Evolutionary conservation across 2,888 invertebrate species (phyloP).

Genomic region (Sylvicola cinctus): DNA sequence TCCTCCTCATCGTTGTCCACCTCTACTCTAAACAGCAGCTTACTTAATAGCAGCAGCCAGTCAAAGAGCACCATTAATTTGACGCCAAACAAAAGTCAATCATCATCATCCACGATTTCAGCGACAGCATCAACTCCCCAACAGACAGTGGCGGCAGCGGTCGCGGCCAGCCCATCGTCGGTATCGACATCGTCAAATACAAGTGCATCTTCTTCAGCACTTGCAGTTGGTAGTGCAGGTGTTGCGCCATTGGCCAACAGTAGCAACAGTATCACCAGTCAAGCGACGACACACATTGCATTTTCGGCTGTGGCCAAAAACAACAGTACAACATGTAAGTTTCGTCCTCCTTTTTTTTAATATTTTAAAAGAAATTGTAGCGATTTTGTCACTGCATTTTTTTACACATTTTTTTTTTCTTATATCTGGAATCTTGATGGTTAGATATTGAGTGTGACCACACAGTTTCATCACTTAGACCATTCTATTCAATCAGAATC

Average conservation of each 20-base stretch:
- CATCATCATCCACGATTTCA: slow-evolving; percentile 19
- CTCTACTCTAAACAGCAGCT: slow-evolving; percentile 22
- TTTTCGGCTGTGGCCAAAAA: slow-evolving; percentile 44
- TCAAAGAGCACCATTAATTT: slow-evolving; percentile 20
- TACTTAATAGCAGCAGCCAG: slow-evolving; percentile 11
- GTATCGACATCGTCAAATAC: slow-evolving; percentile 23
- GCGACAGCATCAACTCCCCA: slow-evolving; percentile 28
- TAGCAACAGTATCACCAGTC: slow-evolving; percentile 18
- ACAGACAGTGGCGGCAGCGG: slow-evolving; percentile 15
- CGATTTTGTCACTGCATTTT: too few relatives aligned
- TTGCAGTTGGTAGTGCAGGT: slow-evolving; percentile 14
- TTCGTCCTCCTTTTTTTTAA: not conserved
- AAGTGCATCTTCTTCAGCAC: slow-evolving; percentile 8
- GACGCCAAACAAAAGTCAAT: slow-evolving; percentile 22
- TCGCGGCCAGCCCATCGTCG: slow-evolving; percentile 8
- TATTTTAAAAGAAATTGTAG: slow-evolving; percentile 1
- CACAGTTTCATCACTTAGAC: slow-evolving; percentile 13
- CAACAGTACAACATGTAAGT: slow-evolving; percentile 21
- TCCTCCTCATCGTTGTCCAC: slow-evolving; percentile 26
- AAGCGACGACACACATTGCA: slow-evolving; percentile 25
- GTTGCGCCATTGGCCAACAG: slow-evolving; percentile 17
- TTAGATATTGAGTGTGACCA: too few relatives aligned
- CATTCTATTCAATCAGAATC: not conserved
- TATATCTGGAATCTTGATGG: too few relatives aligned
- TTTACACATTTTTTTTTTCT: too few relatives aligned